Evolutionary conservation across 2,113 vertebrate genomes (phyloP), one percentile per base, ranked within the genome.

Genomic region (Pluvianellus socialis): DNA sequence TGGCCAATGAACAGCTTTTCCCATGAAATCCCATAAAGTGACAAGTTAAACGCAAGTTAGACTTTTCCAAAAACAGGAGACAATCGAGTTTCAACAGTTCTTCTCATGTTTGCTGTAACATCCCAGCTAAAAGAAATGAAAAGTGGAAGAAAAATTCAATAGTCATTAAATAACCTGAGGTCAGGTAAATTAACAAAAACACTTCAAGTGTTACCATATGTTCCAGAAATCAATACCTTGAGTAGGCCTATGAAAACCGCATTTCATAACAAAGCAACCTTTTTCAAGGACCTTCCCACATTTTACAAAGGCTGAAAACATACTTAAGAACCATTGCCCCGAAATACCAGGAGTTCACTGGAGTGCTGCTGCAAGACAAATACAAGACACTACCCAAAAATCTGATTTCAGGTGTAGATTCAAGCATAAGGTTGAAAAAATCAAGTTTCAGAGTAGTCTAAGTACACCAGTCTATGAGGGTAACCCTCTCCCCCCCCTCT

Each of bases 51-150:
- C 3, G 6, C 18, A 90, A 75, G 9, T 55, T 44, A 92, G 15
- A 70, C 28, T 82, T 86, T 75, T 79, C 35, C 59, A 88, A 82
- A 79, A 87, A 1, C 45, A 62, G 71, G 20, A 91, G 62, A 79
- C 53, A 96, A 89, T 45, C 58, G 76, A 79, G 50, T 97, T 85
- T 82, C 84, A 95, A 74, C 45, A 79, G 45, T 38, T 96, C 68
- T 96, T 97, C 92, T 92, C 73, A 85, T 22, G 74, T 71, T 91
- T 96, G 66, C 59, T 90, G 89, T 58, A 55, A 92, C 67, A 95
- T 66, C n/a, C 63, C 75, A 92, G 89, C 95, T 97, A 97, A 94
- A 97, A 94, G 71, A 96, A 94, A 92, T 44, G 68, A 77, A n/a
- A 85, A 95, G 74, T 44, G 21, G 50, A 90, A 93, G 40, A 87